Percentiles rank a stretch among this genome's conserved stretches.
Conservation (phyloP, 2,113 vertebrate species). For the Garra rufa region DNA sequence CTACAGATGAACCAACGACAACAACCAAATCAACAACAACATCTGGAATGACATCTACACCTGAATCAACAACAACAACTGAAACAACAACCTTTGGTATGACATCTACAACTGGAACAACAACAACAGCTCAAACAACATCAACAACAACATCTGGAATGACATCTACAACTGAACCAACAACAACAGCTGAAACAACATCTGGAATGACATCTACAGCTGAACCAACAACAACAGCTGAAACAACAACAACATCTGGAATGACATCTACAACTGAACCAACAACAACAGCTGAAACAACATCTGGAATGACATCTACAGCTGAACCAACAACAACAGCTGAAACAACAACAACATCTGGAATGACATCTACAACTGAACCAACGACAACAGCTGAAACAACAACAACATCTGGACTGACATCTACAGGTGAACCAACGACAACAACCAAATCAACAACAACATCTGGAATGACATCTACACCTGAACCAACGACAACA, state of each 20-base stretch:
- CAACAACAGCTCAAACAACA: no score
- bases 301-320: neutral
- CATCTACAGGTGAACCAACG: neutral
- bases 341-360: neutral
- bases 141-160: no score
- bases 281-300: no score
- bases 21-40: neutral
- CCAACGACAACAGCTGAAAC: neutral
- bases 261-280: no score
- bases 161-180: neutral
- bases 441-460: neutral
- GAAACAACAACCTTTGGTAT: no score
- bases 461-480: neutral
- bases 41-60: no score
- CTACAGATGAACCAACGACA: neutral
- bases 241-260: no score
- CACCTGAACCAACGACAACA: neutral
- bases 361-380: neutral
- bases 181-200: no score
- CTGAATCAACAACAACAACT: neutral
- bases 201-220: no score
- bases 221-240: no score
- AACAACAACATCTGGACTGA: neutral
- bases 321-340: neutral
- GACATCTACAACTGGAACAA: no score